These are phyloP conservation scores for Bombus difficillimus DNA, from an alignment of 1,140 invertebrate species.

Conservation along the genomic window DNA sequence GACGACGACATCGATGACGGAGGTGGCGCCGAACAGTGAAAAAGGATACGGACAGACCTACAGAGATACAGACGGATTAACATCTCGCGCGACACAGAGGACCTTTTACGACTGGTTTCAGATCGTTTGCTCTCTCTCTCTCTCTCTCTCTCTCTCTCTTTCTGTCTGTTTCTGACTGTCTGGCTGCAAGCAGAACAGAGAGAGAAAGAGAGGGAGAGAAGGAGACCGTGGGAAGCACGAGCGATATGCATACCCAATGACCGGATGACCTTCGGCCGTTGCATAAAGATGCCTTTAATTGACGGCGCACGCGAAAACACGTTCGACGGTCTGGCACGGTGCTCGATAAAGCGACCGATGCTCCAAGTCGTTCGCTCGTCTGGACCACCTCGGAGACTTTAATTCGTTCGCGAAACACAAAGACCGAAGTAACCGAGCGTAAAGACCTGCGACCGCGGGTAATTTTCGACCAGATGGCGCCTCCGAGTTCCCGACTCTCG, in stretches of 20 bases:
- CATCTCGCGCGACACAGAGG: conserved; percentile 6
- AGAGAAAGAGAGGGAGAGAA: conserved; percentile 10
- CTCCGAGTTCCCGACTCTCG: neutral
- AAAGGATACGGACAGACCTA: conserved; percentile 2
- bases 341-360: conserved; percentile 71
- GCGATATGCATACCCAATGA: conserved; percentile 81
- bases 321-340: conserved; percentile 67
- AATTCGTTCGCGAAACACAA: conserved; percentile 45
- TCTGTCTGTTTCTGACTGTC: neutral
- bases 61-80: conserved; percentile 9
- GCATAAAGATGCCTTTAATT: conserved; percentile 82
- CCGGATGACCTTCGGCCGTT: conserved; percentile 81
- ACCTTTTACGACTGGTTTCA: conserved; percentile 77
- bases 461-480: conserved; percentile 24
- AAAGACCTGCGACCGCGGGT: neutral
- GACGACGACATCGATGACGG: neutral
- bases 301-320: conserved; percentile 80
- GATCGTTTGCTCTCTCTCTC: conserved; percentile 59
- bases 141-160: conserved; percentile 37
- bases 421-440: conserved; percentile 21
- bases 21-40: neutral
- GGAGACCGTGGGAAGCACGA: conserved; percentile 79
- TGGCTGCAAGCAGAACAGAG: neutral
- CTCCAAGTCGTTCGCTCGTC: neutral
- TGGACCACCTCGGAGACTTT: conserved; percentile 53